phyloP scores from a whole-genome alignment of 2,113 vertebrate genomes.

The Pavo muticus region DNA sequence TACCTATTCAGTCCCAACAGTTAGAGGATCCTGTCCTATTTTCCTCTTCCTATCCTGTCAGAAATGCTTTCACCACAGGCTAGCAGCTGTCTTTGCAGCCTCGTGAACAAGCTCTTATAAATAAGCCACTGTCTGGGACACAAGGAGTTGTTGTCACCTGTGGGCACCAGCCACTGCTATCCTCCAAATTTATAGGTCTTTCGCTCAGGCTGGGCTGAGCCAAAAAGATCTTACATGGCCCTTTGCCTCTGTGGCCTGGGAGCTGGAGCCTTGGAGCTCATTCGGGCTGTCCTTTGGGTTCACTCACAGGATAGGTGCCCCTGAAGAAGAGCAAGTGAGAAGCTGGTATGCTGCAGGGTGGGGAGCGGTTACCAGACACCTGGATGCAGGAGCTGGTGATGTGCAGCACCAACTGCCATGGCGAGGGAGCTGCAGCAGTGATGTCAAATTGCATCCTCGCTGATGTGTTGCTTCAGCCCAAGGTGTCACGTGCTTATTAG shows the following conservation, averaged over 20 bases:
- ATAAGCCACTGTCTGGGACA: not conserved
- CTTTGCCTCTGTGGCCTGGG: not conserved
- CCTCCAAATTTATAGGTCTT: not conserved
- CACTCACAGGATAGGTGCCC: not conserved
- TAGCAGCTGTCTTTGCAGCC: not conserved
- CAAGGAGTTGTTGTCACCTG: not conserved
- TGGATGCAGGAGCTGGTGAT: not conserved
- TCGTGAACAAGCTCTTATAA: not conserved
- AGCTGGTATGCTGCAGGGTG: fast-evolving
- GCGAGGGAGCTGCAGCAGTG: not conserved
- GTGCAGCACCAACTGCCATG: not conserved
- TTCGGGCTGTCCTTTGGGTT: not conserved
- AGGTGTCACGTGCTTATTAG: not conserved
- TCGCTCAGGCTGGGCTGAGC: not conserved
- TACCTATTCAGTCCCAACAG: not conserved
- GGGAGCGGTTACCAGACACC: not conserved
- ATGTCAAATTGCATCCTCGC: not conserved
- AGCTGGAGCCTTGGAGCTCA: fast-evolving
- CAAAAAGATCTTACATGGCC: not conserved
- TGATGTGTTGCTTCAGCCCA: not conserved
- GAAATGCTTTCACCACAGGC: not conserved
- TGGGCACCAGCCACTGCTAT: not conserved
- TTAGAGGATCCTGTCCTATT: not conserved
- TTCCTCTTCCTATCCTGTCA: not conserved
- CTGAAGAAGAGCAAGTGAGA: not conserved